Percentiles rank a stretch among this genome's conserved stretches.
Conservation (phyloP, 2,797 vertebrate genomes). For the Erithacus rubecula region DNA sequence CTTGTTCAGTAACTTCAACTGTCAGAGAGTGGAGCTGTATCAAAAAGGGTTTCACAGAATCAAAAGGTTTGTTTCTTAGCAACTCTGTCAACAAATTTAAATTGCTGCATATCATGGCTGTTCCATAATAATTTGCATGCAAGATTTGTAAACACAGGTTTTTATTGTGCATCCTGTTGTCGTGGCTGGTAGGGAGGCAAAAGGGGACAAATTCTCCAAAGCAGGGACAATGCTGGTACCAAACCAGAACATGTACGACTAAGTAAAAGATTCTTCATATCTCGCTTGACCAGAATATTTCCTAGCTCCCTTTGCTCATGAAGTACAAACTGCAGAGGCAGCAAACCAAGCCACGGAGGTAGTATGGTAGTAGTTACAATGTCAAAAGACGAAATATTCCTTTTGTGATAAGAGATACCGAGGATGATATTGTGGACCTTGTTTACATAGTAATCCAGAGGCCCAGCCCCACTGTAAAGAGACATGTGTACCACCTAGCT, state of each 20-base stretch:
- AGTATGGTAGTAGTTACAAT: neutral
- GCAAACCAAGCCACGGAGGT: neutral
- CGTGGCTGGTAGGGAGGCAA: slow-evolving; percentile 24
- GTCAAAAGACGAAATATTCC: neutral
- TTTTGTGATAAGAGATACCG: neutral
- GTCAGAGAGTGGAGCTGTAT: slow-evolving; percentile 63
- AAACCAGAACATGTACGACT: neutral
- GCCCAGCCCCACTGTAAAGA: neutral
- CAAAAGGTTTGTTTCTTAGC: slow-evolving; percentile 71
- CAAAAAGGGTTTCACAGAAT: slow-evolving; percentile 66
- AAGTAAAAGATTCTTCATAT: neutral
- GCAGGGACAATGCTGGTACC: neutral
- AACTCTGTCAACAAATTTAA: slow-evolving; percentile 73
- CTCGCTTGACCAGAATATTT: neutral
- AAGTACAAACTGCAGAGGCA: neutral
- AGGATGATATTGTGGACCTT: neutral
- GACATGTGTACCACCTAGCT: neutral
- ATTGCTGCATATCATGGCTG: slow-evolving; percentile 55
- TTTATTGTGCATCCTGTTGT: slow-evolving; percentile 62
- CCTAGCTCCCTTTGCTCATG: neutral
- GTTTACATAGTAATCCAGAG: neutral
- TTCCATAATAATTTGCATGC: slow-evolving; percentile 61
- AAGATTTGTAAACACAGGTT: slow-evolving; percentile 69
- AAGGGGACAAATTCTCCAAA: slow-evolving; percentile 38
- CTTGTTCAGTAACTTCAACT: slow-evolving; percentile 74